Percentiles rank a stretch among this genome's conserved stretches.
Evolutionary conservation across 2,888 invertebrate species (phyloP).

Genomic region (Tridacna crocea): DNA sequence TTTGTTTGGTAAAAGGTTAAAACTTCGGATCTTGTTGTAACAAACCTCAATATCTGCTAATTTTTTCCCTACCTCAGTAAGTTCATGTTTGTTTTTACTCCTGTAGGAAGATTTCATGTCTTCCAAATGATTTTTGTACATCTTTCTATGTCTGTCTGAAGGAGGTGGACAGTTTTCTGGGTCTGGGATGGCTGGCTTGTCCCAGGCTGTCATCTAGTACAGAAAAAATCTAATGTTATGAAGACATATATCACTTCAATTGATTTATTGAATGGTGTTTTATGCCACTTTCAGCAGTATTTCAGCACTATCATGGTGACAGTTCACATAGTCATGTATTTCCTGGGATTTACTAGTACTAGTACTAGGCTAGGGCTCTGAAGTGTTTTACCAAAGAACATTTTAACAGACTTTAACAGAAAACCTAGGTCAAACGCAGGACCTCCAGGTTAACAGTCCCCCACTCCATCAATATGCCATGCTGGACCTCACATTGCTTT

Average conservation of each 20-base stretch:
- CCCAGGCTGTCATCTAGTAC: slow-evolving; percentile 75
- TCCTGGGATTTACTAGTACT: too few species aligned
- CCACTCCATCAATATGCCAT: too few species aligned
- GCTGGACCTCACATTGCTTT: too few species aligned
- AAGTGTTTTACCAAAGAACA: too few species aligned
- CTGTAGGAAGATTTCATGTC: slow-evolving; percentile 77
- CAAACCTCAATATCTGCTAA: too few species aligned
- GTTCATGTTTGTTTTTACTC: slow-evolving; percentile 58
- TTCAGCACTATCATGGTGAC: not conserved
- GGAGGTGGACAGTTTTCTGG: slow-evolving; percentile 74
- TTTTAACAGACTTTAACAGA: too few species aligned
- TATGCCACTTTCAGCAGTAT: not conserved
- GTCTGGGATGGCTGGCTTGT: slow-evolving; percentile 71
- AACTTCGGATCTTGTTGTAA: too few species aligned
- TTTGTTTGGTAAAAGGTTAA: too few species aligned
- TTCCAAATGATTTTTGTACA: slow-evolving; percentile 77
- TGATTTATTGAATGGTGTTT: not conserved
- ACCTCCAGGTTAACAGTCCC: too few species aligned
- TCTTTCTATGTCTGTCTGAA: slow-evolving; percentile 71
- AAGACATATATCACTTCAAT: not conserved
- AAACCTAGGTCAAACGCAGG: too few species aligned
- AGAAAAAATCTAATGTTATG: not conserved
- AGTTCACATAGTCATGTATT: too few species aligned
- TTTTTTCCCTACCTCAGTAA: slow-evolving; percentile 52
- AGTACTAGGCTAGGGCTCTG: too few species aligned